A percentile compares a stretch with the other conserved stretches of the same genome.
Evolutionary conservation across 2,113 vertebrate genomes (phyloP).

Genomic region (Propithecus coquereli): DNA sequence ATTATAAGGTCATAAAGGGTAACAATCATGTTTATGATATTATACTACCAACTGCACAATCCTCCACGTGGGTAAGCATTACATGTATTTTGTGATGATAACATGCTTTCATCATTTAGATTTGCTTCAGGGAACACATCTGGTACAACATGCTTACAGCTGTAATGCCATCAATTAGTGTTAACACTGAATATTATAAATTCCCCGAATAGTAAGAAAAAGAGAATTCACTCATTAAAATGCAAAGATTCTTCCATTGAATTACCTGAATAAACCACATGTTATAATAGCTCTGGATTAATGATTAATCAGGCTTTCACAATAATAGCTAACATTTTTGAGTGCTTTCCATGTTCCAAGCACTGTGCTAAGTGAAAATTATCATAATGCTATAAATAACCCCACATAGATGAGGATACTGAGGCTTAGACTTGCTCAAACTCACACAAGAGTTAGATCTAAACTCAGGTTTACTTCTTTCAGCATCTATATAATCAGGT

Average conservation of each 20-base stretch:
- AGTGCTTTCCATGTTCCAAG: neutral
- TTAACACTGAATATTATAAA: neutral
- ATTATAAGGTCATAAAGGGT: neutral
- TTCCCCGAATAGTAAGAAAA: neutral
- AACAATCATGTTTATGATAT: neutral
- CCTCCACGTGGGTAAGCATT: neutral
- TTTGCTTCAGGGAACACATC: constrained; percentile 27
- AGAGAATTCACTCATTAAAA: neutral
- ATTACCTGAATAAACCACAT: constrained; percentile 2
- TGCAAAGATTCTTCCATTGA: neutral
- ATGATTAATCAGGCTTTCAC: neutral
- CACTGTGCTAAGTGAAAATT: neutral
- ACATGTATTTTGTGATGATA: neutral
- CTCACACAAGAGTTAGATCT: neutral
- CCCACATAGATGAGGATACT: neutral
- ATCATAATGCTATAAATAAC: neutral
- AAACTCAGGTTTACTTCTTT: neutral
- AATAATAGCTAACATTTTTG: neutral
- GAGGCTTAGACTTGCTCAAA: neutral
- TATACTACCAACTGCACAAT: neutral
- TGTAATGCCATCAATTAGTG: neutral
- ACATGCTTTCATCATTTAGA: neutral
- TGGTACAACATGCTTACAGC: neutral
- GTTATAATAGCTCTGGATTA: neutral
- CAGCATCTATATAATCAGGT: neutral